Conservation (phyloP, 2,888 invertebrate genomes). For the Drosophila ochracea region DNA sequence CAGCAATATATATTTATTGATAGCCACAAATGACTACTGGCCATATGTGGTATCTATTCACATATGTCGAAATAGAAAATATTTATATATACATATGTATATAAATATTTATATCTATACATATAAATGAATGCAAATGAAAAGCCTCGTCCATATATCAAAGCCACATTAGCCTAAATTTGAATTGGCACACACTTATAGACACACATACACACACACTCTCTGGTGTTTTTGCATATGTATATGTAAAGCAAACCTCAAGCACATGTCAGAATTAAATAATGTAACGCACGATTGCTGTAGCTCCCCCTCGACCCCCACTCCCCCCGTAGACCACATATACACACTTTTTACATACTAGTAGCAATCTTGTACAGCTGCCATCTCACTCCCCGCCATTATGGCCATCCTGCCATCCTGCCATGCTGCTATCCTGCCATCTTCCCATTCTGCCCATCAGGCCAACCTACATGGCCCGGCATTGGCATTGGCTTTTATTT, state of each 20-base stretch:
- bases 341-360: conserved; percentile 17
- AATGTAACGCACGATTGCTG: conserved; percentile 80
- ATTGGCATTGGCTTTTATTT: conserved; percentile 81
- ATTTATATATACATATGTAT: background rate
- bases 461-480: conserved; percentile 32
- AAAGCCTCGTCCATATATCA: conserved; percentile 65
- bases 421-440: background rate
- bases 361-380: conserved; percentile 27
- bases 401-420: conserved; percentile 3
- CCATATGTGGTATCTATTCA: conserved; percentile 17
- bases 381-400: background rate
- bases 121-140: conserved; percentile 14
- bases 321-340: conserved; percentile 11
- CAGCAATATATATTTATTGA: conserved; percentile 56
- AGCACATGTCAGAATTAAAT: conserved; percentile 82
- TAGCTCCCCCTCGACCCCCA: background rate
- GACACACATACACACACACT: conserved; percentile 16
- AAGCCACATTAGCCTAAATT: conserved; percentile 70
- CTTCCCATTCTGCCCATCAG: conserved; percentile 2
- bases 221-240: conserved; percentile 5
- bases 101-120: background rate
- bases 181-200: conserved; percentile 59
- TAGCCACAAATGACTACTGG: conserved; percentile 58
- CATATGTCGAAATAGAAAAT: background rate
- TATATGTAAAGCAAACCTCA: conserved; percentile 68